Conservation (phyloP, 2,888 invertebrate genomes). For the Acronicta psi region DNA sequence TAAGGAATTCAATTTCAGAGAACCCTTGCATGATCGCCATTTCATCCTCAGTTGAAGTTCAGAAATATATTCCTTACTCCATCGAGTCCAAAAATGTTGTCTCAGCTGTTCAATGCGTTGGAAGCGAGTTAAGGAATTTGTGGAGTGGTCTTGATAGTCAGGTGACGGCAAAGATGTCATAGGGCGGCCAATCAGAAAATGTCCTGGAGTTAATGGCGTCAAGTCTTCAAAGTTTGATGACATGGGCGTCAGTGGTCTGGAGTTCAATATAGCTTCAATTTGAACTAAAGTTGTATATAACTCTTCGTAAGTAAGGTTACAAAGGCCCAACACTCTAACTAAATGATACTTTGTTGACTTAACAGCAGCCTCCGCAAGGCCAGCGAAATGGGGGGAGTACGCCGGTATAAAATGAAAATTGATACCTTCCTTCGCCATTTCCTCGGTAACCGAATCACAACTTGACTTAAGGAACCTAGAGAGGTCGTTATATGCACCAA, state of each 20-base stretch:
- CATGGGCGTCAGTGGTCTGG: conserved; percentile 39
- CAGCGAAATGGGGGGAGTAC: too few relatives aligned
- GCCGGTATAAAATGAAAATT: conserved; percentile 3
- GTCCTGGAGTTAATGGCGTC: conserved; percentile 39
- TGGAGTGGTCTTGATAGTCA: not conserved
- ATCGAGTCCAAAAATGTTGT: too few relatives aligned
- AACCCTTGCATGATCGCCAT: too few relatives aligned
- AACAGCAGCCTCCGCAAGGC: too few relatives aligned
- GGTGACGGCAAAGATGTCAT: conserved; percentile 6
- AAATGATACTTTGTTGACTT: too few relatives aligned
- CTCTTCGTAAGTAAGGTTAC: too few relatives aligned
- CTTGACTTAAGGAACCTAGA: not conserved
- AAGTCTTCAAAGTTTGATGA: conserved; percentile 36
- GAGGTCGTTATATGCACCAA: not conserved
- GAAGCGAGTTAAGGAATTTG: not conserved
- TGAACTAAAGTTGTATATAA: too few relatives aligned
- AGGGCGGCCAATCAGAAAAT: conserved; percentile 46
- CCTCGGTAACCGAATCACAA: not conserved
- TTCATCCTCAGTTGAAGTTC: too few relatives aligned
- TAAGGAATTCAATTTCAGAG: too few relatives aligned
- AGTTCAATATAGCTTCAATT: conserved; percentile 41
- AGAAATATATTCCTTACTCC: too few relatives aligned
- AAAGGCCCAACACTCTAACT: too few relatives aligned
- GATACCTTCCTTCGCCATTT: conserved; percentile 9
- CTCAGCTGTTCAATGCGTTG: too few relatives aligned